phyloP scores from a whole-genome alignment of 2,113 vertebrate genomes.

The Istiophorus platypterus region DNA sequence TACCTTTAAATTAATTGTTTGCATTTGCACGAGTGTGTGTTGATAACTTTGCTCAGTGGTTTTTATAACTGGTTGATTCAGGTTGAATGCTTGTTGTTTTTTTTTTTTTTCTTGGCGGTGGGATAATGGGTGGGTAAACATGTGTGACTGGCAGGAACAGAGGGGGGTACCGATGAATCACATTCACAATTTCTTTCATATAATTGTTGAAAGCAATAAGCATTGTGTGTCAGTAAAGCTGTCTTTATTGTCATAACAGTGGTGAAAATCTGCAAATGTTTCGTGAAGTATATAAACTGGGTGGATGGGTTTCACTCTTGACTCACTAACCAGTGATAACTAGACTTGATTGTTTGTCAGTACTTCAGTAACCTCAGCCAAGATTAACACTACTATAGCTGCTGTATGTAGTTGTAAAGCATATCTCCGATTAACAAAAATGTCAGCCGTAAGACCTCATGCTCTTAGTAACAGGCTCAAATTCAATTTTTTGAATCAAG shows the following conservation, averaged over 20 bases:
- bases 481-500: neutral
- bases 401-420: constrained; percentile 17
- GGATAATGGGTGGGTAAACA: neutral
- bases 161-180: neutral
- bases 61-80: constrained; percentile 55
- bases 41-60: constrained; percentile 43
- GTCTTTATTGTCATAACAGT: constrained; percentile 8
- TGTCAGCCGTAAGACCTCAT: constrained; percentile 10
- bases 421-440: constrained; percentile 6
- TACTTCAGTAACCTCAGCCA: constrained; percentile 28
- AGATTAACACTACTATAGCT: constrained; percentile 25
- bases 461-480: neutral
- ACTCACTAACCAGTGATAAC: neutral
- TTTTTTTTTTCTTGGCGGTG: neutral
- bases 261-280: neutral
- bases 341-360: neutral
- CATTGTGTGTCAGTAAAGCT: constrained; percentile 41
- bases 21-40: constrained; percentile 51
- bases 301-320: neutral
- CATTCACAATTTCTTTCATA: constrained; percentile 5
- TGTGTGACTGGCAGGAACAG: constrained; percentile 12
- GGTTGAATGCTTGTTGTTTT: constrained; percentile 45
- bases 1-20: constrained; percentile 6
- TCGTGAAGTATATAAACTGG: constrained; percentile 23
- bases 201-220: constrained; percentile 72